Percentiles rank a stretch among this genome's conserved stretches.
Conservation (phyloP, 2,797 vertebrate genomes). For the Sebastes goodei region DNA sequence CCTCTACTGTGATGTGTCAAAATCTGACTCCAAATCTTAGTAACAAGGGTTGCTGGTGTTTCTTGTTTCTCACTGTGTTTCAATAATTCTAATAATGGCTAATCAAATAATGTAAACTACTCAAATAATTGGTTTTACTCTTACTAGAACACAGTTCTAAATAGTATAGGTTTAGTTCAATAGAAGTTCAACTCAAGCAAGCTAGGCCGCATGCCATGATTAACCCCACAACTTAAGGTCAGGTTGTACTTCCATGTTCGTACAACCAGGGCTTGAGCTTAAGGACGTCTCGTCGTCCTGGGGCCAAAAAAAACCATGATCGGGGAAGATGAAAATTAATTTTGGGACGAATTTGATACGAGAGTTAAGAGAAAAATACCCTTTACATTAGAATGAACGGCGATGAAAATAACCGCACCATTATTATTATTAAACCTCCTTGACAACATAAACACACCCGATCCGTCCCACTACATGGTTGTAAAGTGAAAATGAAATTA, state of each 20-base stretch:
- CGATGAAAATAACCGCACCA: fast-evolving
- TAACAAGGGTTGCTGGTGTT: not conserved
- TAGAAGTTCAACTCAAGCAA: not conserved
- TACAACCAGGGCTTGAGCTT: too few species aligned
- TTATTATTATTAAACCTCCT: too few species aligned
- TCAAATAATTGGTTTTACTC: not conserved
- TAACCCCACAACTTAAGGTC: too few species aligned
- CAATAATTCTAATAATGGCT: not conserved
- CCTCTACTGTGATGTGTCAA: not conserved
- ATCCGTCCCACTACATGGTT: too few species aligned
- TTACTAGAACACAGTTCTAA: not conserved
- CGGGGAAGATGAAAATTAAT: fast-evolving
- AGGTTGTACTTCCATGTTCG: fast-evolving
- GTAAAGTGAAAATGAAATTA: too few species aligned
- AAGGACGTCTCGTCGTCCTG: fast-evolving
- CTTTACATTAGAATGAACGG: fast-evolving
- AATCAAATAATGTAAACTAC: not conserved
- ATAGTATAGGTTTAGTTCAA: not conserved
- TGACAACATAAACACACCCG: too few species aligned
- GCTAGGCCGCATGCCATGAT: too few species aligned
- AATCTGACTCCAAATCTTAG: not conserved
- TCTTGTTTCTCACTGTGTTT: not conserved
- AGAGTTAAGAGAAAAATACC: too few species aligned
- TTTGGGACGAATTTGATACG: fast-evolving
- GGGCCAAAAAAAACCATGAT: too few species aligned